These are phyloP conservation scores for Reinhardtius hippoglossoides DNA, from an alignment of 2,113 vertebrate genomes.

Conservation along the genomic window DNA sequence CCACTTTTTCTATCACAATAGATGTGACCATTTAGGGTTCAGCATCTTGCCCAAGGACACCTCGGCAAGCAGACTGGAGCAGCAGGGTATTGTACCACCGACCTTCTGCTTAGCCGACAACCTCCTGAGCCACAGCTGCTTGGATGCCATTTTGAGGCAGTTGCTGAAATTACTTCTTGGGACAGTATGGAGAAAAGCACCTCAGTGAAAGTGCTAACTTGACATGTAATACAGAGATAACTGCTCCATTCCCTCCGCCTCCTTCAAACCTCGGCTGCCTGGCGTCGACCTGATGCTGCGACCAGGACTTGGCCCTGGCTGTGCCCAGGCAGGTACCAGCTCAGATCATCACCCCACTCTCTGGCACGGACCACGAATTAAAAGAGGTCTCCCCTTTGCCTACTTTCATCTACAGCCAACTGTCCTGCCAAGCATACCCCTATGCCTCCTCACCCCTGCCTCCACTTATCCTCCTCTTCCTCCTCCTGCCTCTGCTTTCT, in stretches of 20 bases:
- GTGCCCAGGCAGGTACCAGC: constrained; percentile 73
- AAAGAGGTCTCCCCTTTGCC: constrained; percentile 75
- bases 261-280: constrained; percentile 28
- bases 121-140: too few species aligned
- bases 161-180: not conserved
- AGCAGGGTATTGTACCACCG: too few species aligned
- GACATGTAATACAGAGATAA: not conserved
- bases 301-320: constrained; percentile 54
- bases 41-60: not conserved
- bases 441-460: constrained; percentile 60
- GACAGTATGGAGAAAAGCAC: not conserved
- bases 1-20: not conserved
- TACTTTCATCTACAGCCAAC: constrained; percentile 84
- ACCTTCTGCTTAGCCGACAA: not conserved
- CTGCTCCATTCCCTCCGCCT: constrained; percentile 19
- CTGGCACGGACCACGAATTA: constrained; percentile 70
- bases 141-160: not conserved
- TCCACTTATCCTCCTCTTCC: constrained; percentile 67
- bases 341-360: constrained; percentile 64
- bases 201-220: not conserved
- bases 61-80: not conserved
- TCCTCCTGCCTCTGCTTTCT: constrained; percentile 27
- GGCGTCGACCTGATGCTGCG: constrained; percentile 44
- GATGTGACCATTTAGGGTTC: not conserved
- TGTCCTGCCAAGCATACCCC: constrained; percentile 72